Base-by-base conservation (phyloP, 2,888 invertebrate species). In the Melolontha melolontha region DNA sequence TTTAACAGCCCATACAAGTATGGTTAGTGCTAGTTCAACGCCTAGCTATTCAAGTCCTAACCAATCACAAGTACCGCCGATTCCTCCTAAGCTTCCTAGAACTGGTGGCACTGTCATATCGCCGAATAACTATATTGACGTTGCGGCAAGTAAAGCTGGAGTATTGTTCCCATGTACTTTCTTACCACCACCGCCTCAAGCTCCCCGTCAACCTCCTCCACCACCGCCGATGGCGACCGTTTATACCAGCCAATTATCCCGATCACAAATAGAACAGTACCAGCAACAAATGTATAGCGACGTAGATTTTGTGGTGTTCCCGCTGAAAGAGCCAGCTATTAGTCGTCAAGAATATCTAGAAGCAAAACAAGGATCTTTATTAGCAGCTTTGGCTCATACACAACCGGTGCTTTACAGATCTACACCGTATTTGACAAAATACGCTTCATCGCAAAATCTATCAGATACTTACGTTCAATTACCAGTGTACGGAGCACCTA, bases 271-370 rank as follows among this genome's bases (percentile, higher is more conserved):
- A 70, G 93, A 94, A 72, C 91, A 94, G 78, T 96, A 94, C 77
- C 93, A 94, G 76, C 94, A 94, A 78, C 95, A 95, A 79, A 86
- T 96, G 66, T 94, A 94, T 77, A 95, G 95, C 70, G 95, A 96
- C 78, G 94, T 94, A 2, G 95, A 96, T 82, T 96, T 94, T 78
- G 95, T 96, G 6, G 94, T 95, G 80, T 96, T 95, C 79, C 95
- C 95, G 0, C 82, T 95, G 70, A 95, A 95, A 83, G 95, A 96
- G 82, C 95, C 95, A 8, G 91, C 93, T 0, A 88, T 95, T 51
- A 95, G 95, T 72, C 94, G 94, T 79, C 95, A 95, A 81, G 95
- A 96, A 80, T 96, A 96, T 83, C 87, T 94, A 74, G 95, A 96
- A 78, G 93, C 94, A 62, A 95, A 95, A 80, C 89, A 94, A 77